These are phyloP conservation scores for Amphipoea oculea DNA, from an alignment of 2,888 invertebrate species.

Conservation along the genomic window DNA sequence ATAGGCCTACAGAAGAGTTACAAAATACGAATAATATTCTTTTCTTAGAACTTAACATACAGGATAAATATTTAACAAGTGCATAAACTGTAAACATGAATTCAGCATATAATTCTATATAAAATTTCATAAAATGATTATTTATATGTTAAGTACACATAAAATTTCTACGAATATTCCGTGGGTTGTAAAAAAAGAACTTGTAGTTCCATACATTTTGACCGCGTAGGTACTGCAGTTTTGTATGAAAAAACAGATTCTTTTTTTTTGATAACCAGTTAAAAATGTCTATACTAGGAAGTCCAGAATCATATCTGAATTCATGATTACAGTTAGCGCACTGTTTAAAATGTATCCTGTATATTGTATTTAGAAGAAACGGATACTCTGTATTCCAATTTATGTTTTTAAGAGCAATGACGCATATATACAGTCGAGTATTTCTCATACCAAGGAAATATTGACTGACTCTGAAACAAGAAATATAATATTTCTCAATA, in stretches of 20 bases:
- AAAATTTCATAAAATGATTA: background rate
- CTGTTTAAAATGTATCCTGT: background rate
- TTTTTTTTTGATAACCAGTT: no score
- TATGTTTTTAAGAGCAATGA: background rate
- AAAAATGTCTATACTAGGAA: background rate
- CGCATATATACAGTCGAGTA: background rate
- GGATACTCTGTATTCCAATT: no score
- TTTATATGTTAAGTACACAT: no score
- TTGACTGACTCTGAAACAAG: background rate
- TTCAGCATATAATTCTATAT: background rate
- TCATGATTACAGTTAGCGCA: background rate
- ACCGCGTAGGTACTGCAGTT: no score
- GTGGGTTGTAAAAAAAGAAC: no score
- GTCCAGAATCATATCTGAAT: no score
- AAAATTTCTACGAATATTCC: no score
- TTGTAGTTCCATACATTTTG: no score
- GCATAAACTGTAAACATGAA: background rate
- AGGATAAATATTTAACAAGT: background rate
- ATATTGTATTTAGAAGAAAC: background rate
- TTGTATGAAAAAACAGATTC: no score
- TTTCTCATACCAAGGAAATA: background rate
- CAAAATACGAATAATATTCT: background rate
- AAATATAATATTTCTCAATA: conserved; percentile 19
- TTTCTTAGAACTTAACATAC: background rate
- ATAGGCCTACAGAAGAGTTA: background rate